A percentile compares a stretch with the other conserved stretches of the same genome.
These are phyloP conservation scores for Cacatua alba DNA, from an alignment of 2,113 vertebrate genomes.

Conservation along the genomic window DNA sequence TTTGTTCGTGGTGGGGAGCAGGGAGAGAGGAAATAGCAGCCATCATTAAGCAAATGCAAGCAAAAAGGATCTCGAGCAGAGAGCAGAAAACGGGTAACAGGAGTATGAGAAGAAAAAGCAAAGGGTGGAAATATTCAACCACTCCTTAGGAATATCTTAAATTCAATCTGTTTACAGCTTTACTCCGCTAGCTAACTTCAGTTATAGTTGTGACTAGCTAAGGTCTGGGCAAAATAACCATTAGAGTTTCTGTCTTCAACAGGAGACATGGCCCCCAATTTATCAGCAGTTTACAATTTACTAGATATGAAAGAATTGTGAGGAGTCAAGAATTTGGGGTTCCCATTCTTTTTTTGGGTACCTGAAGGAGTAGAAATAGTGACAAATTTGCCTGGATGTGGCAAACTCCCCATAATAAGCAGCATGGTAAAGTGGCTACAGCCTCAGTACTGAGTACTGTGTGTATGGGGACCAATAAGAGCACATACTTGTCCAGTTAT, in stretches of 20 bases:
- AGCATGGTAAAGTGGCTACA: neutral
- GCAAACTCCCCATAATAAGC: neutral
- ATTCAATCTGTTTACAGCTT: neutral
- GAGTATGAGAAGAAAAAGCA: neutral
- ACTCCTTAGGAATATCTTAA: neutral
- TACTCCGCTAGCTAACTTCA: neutral
- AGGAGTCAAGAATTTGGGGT: neutral
- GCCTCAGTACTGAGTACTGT: accelerated
- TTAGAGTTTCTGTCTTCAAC: neutral
- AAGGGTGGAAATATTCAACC: neutral
- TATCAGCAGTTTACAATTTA: neutral
- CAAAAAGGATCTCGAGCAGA: neutral
- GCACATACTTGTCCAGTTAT: neutral
- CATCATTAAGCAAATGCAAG: neutral
- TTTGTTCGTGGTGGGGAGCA: neutral
- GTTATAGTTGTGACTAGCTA: neutral
- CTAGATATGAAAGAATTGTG: neutral
- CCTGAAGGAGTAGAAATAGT: neutral
- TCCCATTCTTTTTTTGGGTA: neutral
- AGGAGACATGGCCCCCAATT: neutral
- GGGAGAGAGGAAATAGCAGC: neutral
- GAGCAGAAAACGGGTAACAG: neutral
- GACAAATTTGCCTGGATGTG: neutral
- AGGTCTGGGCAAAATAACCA: neutral
- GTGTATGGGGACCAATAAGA: accelerated